These are phyloP conservation scores for Rhinopomastus cyanomelas DNA, from an alignment of 2,113 vertebrate genomes.

Conservation along the genomic window DNA sequence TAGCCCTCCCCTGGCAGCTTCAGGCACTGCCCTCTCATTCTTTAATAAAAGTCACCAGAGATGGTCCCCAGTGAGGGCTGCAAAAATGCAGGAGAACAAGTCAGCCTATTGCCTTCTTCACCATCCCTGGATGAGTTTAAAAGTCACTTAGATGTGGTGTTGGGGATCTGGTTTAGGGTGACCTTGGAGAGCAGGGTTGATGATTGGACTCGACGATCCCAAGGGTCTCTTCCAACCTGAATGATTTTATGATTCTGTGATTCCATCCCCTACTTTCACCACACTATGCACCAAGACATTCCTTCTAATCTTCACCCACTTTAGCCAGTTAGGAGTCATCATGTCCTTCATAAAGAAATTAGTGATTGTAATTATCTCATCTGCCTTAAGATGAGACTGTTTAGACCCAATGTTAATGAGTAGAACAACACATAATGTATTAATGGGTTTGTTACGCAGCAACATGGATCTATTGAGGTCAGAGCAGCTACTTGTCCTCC, in stretches of 20 bases:
- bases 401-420: background rate
- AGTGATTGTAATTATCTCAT: background rate
- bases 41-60: background rate
- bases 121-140: too few relatives aligned
- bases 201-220: too few relatives aligned
- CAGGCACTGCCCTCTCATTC: too few relatives aligned
- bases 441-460: background rate
- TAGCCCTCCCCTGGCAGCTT: too few relatives aligned
- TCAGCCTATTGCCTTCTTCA: background rate
- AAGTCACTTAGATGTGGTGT: too few relatives aligned
- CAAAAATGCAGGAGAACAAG: background rate
- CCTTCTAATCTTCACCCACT: background rate
- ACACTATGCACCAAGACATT: background rate
- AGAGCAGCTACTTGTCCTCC: background rate
- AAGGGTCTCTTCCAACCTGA: too few relatives aligned
- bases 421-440: background rate
- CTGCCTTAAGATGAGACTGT: background rate
- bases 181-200: too few relatives aligned
- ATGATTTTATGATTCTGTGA: too few relatives aligned
- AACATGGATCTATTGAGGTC: background rate
- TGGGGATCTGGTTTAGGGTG: too few relatives aligned
- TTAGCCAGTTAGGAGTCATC: background rate
- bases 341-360: background rate
- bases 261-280: background rate
- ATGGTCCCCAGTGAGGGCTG: background rate